Evolutionary conservation across 2,888 invertebrate genomes (phyloP).

Genomic region (Drosophila borealis): DNA sequence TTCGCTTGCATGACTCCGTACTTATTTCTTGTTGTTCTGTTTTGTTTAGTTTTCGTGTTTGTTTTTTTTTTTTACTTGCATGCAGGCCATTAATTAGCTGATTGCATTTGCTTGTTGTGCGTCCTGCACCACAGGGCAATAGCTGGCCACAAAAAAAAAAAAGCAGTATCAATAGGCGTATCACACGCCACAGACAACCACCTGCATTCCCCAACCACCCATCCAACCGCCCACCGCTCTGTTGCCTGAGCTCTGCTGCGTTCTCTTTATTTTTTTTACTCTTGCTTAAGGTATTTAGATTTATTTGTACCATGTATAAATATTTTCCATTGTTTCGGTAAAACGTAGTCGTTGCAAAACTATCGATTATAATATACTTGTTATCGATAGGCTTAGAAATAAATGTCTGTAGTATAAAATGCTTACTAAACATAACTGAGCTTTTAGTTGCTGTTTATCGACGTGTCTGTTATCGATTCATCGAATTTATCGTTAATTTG

Average conservation of each 20-base stretch:
- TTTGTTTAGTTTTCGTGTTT: conserved; percentile 4
- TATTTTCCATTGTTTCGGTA: no score
- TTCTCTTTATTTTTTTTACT: conserved; percentile 9
- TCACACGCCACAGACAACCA: conserved; percentile 2
- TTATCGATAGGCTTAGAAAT: no score
- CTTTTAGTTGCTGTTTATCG: no score
- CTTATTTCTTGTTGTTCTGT: conserved; percentile 15
- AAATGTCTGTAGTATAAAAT: no score
- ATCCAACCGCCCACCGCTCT: background rate
- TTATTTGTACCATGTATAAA: background rate
- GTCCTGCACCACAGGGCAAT: conserved; percentile 35
- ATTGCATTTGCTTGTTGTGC: conserved; percentile 63
- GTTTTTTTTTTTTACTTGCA: conserved; percentile 49
- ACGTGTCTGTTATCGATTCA: no score
- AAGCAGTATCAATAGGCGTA: conserved; percentile 14
- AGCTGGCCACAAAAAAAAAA: conserved; percentile 27
- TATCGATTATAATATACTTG: no score
- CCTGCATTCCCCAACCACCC: background rate
- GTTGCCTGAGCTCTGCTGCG: background rate
- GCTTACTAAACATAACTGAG: no score
- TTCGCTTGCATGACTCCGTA: conserved; percentile 40
- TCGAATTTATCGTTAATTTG: no score
- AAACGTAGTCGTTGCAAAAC: no score
- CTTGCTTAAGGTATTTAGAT: background rate
- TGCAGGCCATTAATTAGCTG: conserved; percentile 66